Conservation (phyloP, 2,888 invertebrate species). For the Catocala fraxini region DNA sequence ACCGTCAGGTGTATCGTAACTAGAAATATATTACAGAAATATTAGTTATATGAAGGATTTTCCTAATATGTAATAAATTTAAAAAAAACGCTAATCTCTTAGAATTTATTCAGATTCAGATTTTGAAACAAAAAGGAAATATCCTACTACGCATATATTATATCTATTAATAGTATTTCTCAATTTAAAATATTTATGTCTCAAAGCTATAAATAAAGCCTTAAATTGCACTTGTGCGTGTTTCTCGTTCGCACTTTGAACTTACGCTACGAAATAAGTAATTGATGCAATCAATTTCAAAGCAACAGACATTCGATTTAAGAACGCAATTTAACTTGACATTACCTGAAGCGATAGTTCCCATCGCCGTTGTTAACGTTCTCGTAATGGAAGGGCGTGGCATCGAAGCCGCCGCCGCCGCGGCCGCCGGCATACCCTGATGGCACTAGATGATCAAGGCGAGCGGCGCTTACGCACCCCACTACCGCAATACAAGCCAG, state of each 20-base stretch:
- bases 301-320: constrained; percentile 23
- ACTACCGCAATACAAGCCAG: constrained; percentile 58
- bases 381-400: constrained; percentile 85
- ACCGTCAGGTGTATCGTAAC: constrained; percentile 90
- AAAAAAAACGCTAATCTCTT: no score
- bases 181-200: no score
- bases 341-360: constrained; percentile 89
- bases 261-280: constrained; percentile 71
- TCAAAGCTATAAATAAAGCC: no score
- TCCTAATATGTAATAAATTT: no score
- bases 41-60: not conserved
- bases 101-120: no score
- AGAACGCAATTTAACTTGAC: constrained; percentile 34
- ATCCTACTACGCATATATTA: no score
- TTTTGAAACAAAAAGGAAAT: no score
- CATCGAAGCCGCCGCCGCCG: constrained; percentile 56
- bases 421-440: constrained; percentile 65
- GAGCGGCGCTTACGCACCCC: constrained; percentile 62
- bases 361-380: constrained; percentile 90
- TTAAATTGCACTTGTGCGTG: not conserved
- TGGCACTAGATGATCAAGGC: constrained; percentile 73
- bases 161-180: no score
- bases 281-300: constrained; percentile 59
- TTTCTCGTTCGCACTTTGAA: constrained; percentile 59
- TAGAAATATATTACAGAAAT: constrained; percentile 54